A percentile compares a stretch with the other conserved stretches of the same genome.
phyloP scores from a whole-genome alignment of 2,888 invertebrate species.

The Pheosia gnoma region DNA sequence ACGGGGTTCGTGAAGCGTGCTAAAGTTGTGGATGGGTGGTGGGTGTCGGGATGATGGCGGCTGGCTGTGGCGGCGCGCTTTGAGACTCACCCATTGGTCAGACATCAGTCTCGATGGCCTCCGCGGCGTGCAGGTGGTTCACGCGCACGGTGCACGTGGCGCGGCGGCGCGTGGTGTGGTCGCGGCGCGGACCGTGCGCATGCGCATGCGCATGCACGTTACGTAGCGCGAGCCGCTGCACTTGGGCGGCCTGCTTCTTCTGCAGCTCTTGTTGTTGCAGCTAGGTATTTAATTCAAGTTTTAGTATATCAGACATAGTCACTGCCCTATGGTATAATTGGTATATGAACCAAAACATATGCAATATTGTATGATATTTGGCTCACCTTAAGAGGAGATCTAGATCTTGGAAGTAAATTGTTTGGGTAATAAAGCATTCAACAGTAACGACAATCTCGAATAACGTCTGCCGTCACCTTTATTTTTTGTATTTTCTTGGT shows the following conservation, averaged over 20 bases:
- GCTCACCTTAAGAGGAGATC: no score
- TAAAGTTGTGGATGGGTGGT: not conserved
- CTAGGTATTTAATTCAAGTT: constrained; percentile 37
- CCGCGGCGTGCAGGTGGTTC: constrained; percentile 85
- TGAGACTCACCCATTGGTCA: constrained; percentile 92
- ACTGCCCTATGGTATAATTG: no score
- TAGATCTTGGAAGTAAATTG: no score
- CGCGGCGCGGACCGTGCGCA: constrained; percentile 41
- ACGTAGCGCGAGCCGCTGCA: constrained; percentile 40
- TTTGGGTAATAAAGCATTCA: no score
- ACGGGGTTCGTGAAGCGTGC: no score
- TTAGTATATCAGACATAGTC: not conserved
- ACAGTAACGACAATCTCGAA: no score
- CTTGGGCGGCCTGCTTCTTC: constrained; percentile 55
- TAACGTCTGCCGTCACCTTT: no score
- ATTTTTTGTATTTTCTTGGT: no score
- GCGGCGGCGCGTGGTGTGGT: constrained; percentile 53
- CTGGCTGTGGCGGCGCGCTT: constrained; percentile 9
- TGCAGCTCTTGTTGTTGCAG: constrained; percentile 67
- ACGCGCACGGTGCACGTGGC: constrained; percentile 74
- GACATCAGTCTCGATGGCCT: constrained; percentile 97
- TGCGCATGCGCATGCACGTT: constrained; percentile 21
- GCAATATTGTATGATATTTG: no score
- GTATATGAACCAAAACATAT: no score
- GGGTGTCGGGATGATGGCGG: constrained; percentile 25